Conservation (phyloP, 2,888 invertebrate species). For the Acrobasis suavella region DNA sequence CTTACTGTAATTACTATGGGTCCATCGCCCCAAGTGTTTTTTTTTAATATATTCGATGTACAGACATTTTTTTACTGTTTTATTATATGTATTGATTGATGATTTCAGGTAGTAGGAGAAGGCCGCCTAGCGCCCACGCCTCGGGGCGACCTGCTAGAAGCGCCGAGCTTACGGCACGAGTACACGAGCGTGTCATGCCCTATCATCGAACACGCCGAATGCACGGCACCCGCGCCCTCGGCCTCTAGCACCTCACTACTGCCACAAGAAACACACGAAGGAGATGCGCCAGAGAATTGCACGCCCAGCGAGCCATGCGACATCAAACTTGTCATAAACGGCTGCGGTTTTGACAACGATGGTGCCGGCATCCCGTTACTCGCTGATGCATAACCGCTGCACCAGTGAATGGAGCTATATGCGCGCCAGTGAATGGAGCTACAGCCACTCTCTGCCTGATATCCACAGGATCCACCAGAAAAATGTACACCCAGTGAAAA, state of each 20-base stretch:
- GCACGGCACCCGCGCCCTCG: constrained; percentile 30
- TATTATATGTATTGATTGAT: too few species aligned
- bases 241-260: constrained; percentile 18
- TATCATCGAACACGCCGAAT: constrained; percentile 83
- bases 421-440: too few species aligned
- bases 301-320: constrained; percentile 48
- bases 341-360: constrained; percentile 57
- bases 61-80: background rate
- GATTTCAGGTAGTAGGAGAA: constrained; percentile 81
- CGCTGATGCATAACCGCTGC: constrained; percentile 54
- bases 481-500: too few species aligned
- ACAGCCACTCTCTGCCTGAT: too few species aligned
- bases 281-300: constrained; percentile 31
- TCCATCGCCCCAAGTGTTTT: too few species aligned
- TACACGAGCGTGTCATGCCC: constrained; percentile 87
- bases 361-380: constrained; percentile 68
- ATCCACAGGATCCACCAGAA: too few species aligned
- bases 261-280: constrained; percentile 24
- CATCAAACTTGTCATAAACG: constrained; percentile 69
- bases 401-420: too few species aligned
- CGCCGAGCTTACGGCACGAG: constrained; percentile 73
- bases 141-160: constrained; percentile 73
- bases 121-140: constrained; percentile 78
- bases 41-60: too few species aligned
- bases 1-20: too few species aligned